Base-by-base conservation (phyloP, 2,888 invertebrate species). In the Sepioteuthis lessoniana region DNA sequence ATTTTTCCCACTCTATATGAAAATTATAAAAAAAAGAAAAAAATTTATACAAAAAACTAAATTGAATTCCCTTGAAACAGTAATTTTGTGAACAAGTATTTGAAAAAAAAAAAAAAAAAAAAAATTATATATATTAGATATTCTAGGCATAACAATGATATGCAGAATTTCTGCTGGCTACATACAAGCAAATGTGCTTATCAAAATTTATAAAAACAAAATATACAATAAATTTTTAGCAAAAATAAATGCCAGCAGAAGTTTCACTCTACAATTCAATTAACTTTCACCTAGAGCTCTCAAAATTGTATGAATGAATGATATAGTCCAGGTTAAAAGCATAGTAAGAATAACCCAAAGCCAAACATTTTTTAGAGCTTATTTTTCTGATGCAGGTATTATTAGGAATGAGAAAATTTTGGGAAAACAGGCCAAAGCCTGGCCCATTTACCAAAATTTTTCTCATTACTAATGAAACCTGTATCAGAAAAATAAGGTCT, bases 191-290 rank as follows among this genome's bases (percentile, higher is more conserved):
- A 16, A 76, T 76, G 76, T 35, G 76, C 35, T n/a, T 60, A 60
- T 47, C 25, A 76, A n/a, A 35, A 76, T 21, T 7, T 35, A 2
- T 76, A 35, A 76, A 76, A n/a, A n/a, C 10, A n/a, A 76, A 76
- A 16, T 76, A 76, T 35, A 19, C n/a, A 19, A n/a, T 76, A n/a
- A 76, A n/a, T 76, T 76, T n/a, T 76, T 76, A 76, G 76, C 76
- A 76, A 76, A 76, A 76, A 76, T 76, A 76, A 76, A 76, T 76
- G n/a, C 76, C 76, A 76, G 76, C n/a, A 76, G 76, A 35, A 76
- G 35, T 76, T 76, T 76, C n/a, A 76, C 76, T 76, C 76, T 21
- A 76, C 10, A 76, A 76, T 60, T 31, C 28, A 60, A 60, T 76
- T n/a, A 76, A 76, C n/a, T n/a, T 76, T 35, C 16, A 35, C 19